Evolutionary conservation across 2,797 vertebrate species (phyloP).

Genomic region (Mormyrops attenuatus): DNA sequence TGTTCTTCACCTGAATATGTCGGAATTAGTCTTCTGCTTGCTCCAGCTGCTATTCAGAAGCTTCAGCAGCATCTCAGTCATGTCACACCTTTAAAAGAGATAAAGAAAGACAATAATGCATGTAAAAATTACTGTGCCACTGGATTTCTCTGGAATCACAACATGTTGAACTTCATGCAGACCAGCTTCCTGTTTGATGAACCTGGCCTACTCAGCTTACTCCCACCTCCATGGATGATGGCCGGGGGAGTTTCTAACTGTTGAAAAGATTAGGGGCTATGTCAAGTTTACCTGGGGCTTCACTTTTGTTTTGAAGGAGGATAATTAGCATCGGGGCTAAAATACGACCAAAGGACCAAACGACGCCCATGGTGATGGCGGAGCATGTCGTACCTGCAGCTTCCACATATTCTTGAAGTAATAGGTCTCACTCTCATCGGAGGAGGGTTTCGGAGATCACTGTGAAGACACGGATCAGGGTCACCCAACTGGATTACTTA

Average conservation of each 20-base stretch:
- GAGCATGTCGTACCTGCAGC: not conserved
- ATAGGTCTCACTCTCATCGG: not conserved
- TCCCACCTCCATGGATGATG: not conserved
- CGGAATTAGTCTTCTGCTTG: not conserved
- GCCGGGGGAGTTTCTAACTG: not conserved
- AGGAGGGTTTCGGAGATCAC: not conserved
- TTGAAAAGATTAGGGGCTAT: not conserved
- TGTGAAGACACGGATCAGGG: not conserved
- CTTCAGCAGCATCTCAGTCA: not conserved
- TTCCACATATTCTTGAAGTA: not conserved
- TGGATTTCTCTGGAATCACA: not conserved
- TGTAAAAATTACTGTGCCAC: not conserved
- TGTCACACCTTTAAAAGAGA: not conserved
- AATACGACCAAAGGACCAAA: not conserved
- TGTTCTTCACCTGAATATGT: not conserved
- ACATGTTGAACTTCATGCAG: not conserved
- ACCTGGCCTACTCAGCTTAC: not conserved
- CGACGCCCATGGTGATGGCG: not conserved
- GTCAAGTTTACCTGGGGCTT: not conserved
- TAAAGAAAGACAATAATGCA: not conserved
- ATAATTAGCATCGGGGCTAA: not conserved
- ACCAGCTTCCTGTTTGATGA: not conserved
- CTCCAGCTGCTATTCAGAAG: not conserved
- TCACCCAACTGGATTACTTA: not conserved
- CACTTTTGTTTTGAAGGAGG: not conserved